Conservation (phyloP, 2,113 vertebrate genomes). For the Dendrocopos noguchii region DNA sequence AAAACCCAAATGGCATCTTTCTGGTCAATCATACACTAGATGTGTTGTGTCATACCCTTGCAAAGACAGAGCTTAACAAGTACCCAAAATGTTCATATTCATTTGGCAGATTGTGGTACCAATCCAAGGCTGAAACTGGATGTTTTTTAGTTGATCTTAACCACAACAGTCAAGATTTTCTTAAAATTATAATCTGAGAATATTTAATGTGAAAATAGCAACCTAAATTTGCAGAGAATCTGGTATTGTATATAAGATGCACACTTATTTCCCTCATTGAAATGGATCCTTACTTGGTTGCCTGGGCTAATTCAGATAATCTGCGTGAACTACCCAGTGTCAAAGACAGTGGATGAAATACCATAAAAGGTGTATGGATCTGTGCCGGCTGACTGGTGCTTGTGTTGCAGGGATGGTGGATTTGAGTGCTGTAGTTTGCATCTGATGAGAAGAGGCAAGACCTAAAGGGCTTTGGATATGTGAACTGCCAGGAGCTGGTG, state of each 20-base stretch:
- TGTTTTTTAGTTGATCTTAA: background rate
- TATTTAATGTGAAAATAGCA: background rate
- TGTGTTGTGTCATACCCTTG: background rate
- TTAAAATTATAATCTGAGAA: background rate
- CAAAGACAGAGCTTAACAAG: background rate
- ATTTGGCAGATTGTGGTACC: background rate
- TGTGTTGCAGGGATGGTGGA: background rate
- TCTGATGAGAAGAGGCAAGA: fast-evolving
- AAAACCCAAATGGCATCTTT: background rate
- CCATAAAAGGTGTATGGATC: fast-evolving
- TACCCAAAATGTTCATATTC: background rate
- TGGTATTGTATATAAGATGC: background rate
- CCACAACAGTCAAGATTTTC: background rate
- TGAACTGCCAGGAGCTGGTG: background rate
- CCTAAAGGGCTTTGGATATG: background rate
- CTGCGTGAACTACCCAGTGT: background rate
- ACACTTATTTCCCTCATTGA: background rate
- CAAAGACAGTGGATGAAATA: background rate
- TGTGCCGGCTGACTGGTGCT: background rate
- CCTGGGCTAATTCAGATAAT: background rate
- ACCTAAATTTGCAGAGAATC: background rate
- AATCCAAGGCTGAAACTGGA: background rate
- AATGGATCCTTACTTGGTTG: background rate
- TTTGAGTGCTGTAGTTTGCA: background rate
- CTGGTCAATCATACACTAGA: background rate